Conservation (phyloP, 1,140 invertebrate species). For the Chironomus striatipennis region DNA sequence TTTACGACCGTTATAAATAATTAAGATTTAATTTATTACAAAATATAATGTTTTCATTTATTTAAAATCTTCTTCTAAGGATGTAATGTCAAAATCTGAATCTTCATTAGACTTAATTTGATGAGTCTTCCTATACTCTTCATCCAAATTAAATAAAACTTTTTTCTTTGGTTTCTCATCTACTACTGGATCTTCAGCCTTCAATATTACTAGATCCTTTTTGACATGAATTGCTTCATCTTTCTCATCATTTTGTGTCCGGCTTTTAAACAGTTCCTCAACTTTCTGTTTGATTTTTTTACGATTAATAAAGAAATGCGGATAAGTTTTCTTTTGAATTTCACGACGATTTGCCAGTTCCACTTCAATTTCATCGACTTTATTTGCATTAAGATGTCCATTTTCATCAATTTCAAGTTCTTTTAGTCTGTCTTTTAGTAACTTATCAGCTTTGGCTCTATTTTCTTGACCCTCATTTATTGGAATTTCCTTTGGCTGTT, state of each 20-base stretch:
- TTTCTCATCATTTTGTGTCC: background rate
- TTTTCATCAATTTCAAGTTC: background rate
- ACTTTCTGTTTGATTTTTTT: background rate
- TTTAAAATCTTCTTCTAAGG: constrained; percentile 5
- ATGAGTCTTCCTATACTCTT: background rate
- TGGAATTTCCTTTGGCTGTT: background rate
- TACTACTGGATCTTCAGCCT: background rate
- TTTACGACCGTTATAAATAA: background rate
- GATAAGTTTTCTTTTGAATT: background rate
- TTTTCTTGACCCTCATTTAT: background rate
- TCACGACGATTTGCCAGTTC: background rate
- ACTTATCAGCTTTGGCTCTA: background rate
- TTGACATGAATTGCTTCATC: background rate
- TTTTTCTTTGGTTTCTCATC: background rate
- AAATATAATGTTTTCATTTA: too few species aligned
- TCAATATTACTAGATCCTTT: background rate
- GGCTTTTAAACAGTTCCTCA: background rate
- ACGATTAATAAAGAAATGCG: background rate
- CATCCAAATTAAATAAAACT: constrained; percentile 13
- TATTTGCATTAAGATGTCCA: background rate
- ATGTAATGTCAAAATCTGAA: background rate
- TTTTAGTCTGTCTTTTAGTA: background rate
- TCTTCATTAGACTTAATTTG: background rate
- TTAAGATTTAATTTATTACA: too few species aligned
- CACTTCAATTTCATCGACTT: background rate